Evolutionary conservation across 1,140 invertebrate species (phyloP).

Genomic region (Drosophila auraria): DNA sequence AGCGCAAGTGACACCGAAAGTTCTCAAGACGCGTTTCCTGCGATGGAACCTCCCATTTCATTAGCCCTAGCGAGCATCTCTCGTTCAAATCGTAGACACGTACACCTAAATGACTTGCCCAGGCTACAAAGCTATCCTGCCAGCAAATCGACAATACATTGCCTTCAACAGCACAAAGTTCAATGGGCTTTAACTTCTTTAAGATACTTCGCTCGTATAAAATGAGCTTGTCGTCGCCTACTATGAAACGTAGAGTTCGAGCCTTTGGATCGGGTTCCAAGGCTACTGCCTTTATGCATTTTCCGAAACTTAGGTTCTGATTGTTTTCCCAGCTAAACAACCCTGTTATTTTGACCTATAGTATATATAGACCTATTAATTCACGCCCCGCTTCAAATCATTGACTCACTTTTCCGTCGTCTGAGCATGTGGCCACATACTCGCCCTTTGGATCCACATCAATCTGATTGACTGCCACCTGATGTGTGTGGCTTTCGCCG

Average conservation of each 20-base stretch:
- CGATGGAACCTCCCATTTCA: conserved; percentile 90
- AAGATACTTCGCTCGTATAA: conserved; percentile 96
- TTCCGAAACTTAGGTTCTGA: conserved; percentile 91
- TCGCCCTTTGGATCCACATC: conserved; percentile 95
- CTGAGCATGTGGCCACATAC: conserved; percentile 93
- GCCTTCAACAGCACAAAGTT: conserved; percentile 94
- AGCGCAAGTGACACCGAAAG: conserved; percentile 95
- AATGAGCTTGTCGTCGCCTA: conserved; percentile 93
- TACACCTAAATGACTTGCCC: conserved; percentile 95
- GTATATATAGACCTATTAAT: neutral
- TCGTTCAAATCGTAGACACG: conserved; percentile 95
- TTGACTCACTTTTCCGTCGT: conserved; percentile 93
- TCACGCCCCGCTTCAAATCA: neutral
- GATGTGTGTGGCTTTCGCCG: conserved; percentile 90
- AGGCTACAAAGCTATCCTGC: conserved; percentile 95
- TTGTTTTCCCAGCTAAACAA: conserved; percentile 94
- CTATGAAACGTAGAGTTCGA: conserved; percentile 92
- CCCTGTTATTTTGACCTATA: conserved; percentile 88
- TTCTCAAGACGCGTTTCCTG: conserved; percentile 88
- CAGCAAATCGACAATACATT: conserved; percentile 94
- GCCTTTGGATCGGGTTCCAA: conserved; percentile 94
- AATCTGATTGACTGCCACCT: conserved; percentile 96
- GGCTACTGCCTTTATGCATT: conserved; percentile 94
- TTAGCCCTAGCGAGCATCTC: conserved; percentile 91
- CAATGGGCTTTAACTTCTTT: conserved; percentile 90